phyloP scores from a whole-genome alignment of 2,113 vertebrate genomes.

The Galemys pyrenaicus region DNA sequence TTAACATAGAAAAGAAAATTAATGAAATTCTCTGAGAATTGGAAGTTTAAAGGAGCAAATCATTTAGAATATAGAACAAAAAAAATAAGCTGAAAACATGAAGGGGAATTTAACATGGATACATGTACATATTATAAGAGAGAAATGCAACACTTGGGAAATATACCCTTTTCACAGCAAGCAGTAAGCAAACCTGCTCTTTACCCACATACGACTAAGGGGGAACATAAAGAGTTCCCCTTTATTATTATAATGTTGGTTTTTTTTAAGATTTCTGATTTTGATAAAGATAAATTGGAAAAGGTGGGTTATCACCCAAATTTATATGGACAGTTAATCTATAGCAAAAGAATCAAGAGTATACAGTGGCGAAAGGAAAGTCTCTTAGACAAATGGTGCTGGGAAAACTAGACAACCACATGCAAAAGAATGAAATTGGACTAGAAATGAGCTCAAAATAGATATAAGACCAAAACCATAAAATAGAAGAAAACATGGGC shows the following conservation, averaged over 20 bases:
- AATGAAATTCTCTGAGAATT: constrained; percentile 4
- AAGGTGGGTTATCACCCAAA: background rate
- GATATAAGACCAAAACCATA: too few species aligned
- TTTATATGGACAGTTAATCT: too few species aligned
- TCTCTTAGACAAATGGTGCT: too few species aligned
- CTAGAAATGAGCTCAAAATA: too few species aligned
- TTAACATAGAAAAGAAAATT: constrained; percentile 21
- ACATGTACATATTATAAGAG: background rate
- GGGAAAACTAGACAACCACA: too few species aligned
- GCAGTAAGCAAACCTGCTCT: background rate
- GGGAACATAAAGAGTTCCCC: background rate
- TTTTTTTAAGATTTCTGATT: background rate
- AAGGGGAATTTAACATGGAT: background rate
- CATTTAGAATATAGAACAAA: background rate
- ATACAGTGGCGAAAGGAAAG: too few species aligned
- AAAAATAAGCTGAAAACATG: background rate
- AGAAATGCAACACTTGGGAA: background rate
- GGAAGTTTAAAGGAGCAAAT: background rate
- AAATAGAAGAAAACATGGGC: too few species aligned
- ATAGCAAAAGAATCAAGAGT: too few species aligned
- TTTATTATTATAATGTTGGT: background rate
- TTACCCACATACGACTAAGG: background rate
- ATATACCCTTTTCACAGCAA: constrained; percentile 18
- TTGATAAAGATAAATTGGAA: background rate
- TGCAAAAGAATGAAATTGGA: too few species aligned